Percentiles rank a stretch among this genome's conserved stretches.
Conservation (phyloP, 2,113 vertebrate species). For the Centrocercus urophasianus region DNA sequence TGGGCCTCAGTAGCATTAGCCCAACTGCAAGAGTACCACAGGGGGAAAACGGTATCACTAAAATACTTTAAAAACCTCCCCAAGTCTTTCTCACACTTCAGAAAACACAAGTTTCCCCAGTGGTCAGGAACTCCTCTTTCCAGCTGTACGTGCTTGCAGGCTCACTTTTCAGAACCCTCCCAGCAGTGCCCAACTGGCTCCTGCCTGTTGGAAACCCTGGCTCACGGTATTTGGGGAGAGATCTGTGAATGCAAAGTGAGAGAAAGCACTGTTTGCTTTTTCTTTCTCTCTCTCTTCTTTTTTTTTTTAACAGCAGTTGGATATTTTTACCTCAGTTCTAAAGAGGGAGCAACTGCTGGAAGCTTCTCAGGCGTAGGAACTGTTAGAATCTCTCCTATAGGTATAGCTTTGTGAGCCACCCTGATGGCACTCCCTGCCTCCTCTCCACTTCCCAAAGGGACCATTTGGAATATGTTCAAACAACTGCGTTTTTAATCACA, state of each 20-base stretch:
- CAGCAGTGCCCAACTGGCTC: not conserved
- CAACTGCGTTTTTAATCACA: slow-evolving; percentile 40
- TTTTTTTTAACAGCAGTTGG: not conserved
- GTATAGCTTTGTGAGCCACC: not conserved
- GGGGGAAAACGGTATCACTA: not conserved
- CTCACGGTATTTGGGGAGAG: not conserved
- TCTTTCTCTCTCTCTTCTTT: too few relatives aligned
- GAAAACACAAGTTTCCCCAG: not conserved
- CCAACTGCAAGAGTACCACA: slow-evolving; percentile 1
- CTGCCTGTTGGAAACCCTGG: not conserved
- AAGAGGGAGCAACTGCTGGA: not conserved
- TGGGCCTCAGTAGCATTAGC: slow-evolving; percentile 46
- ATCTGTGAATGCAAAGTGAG: not conserved
- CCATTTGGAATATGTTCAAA: not conserved
- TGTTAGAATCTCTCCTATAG: not conserved
- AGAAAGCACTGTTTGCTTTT: not conserved
- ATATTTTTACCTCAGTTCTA: not conserved
- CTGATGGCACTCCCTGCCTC: not conserved
- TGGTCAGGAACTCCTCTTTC: not conserved
- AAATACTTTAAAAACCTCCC: not conserved
- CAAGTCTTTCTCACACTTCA: not conserved
- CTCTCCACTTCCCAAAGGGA: not conserved
- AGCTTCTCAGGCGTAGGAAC: not conserved
- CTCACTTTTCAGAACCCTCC: not conserved
- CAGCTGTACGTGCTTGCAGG: not conserved